Conservation (phyloP, 2,888 invertebrate species). For the Campopleginae sp. region DNA sequence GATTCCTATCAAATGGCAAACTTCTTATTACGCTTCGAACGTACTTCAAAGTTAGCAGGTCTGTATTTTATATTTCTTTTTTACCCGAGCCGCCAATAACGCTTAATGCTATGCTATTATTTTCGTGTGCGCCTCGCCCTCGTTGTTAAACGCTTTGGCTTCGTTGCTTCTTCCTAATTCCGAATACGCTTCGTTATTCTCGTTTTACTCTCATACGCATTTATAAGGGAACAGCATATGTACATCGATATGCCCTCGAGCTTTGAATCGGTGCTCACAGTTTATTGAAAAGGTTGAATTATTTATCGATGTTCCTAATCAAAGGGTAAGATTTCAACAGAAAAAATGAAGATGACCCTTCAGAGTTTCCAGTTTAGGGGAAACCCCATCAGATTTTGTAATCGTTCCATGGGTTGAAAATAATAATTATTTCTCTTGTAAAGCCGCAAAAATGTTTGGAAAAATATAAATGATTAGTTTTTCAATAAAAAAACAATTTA, state of each 20-base stretch:
- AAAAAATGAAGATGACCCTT: background rate
- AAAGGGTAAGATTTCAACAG: background rate
- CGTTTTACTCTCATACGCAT: constrained; percentile 18
- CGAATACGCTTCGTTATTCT: constrained; percentile 47
- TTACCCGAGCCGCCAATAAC: constrained; percentile 53
- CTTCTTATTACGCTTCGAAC: constrained; percentile 62
- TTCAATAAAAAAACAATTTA: no score
- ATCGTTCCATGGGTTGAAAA: background rate
- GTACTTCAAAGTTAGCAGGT: constrained; percentile 15
- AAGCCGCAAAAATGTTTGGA: background rate
- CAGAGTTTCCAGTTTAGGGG: background rate
- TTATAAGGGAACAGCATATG: constrained; percentile 16
- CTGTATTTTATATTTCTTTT: constrained; percentile 54
- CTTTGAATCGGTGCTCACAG: background rate
- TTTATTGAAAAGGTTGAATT: background rate
- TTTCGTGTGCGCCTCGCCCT: constrained; percentile 62
- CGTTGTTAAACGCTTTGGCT: constrained; percentile 56
- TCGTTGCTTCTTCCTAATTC: constrained; percentile 41
- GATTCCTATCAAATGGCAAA: constrained; percentile 69
- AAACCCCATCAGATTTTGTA: background rate
- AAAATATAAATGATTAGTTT: background rate
- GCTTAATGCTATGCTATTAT: constrained; percentile 66
- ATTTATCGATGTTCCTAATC: background rate
- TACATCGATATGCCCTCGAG: constrained; percentile 19
- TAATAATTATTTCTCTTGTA: background rate